phyloP scores from a whole-genome alignment of 2,888 invertebrate genomes.

The Slavum lentiscoides region DNA sequence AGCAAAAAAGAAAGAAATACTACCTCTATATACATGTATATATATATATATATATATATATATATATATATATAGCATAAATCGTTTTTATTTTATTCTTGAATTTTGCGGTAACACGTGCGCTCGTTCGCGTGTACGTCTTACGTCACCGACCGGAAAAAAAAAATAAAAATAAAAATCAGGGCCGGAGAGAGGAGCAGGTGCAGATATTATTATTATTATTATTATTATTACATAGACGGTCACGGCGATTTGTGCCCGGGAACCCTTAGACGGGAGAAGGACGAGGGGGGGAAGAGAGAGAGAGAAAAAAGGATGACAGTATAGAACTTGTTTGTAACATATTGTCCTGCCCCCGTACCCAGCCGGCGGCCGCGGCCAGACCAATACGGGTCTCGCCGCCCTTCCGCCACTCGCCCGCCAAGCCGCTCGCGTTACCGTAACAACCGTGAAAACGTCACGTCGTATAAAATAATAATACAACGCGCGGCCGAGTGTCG shows the following conservation, averaged over 20 bases:
- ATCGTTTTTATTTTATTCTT: slow-evolving; percentile 53
- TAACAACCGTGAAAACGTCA: slow-evolving; percentile 53
- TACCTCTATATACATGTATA: neutral
- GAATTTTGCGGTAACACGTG: slow-evolving; percentile 53
- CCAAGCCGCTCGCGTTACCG: slow-evolving; percentile 16
- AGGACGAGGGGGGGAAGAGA: neutral
- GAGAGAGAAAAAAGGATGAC: slow-evolving; percentile 15
- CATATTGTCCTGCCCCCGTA: slow-evolving; percentile 37
- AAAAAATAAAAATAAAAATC: neutral
- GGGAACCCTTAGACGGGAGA: slow-evolving; percentile 14
- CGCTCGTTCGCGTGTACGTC: slow-evolving; percentile 24
- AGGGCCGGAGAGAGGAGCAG: slow-evolving; percentile 18
- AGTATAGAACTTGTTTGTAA: slow-evolving; percentile 49
- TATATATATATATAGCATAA: slow-evolving; percentile 32
- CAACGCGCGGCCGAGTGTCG: neutral
- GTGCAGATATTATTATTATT: slow-evolving; percentile 42
- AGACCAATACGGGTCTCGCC: too few species aligned
- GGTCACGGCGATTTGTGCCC: slow-evolving; percentile 51
- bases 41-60: neutral
- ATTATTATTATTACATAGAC: slow-evolving; percentile 1
- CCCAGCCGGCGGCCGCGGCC: neutral
- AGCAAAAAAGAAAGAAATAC: slow-evolving; percentile 5
- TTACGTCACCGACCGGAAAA: slow-evolving; percentile 37
- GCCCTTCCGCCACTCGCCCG: neutral
- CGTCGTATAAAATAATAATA: slow-evolving; percentile 51